Conservation (phyloP, 2,797 vertebrate genomes). For the Sphenodon punctatus region DNA sequence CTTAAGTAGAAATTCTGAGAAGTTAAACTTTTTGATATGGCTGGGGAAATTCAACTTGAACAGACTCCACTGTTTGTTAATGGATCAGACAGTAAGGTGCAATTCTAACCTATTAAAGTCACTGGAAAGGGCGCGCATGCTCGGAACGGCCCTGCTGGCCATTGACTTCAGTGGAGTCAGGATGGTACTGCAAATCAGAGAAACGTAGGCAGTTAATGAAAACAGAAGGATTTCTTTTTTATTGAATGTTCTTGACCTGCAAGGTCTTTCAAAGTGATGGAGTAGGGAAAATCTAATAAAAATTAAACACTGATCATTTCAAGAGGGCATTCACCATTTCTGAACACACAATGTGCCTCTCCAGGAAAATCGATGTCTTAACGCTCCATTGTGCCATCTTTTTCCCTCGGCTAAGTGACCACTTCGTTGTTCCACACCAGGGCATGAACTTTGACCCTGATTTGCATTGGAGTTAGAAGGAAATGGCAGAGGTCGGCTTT, state of each 20-base stretch:
- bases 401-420: constrained; percentile 1
- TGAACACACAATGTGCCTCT: constrained; percentile 45
- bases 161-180: neutral
- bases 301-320: constrained; percentile 46
- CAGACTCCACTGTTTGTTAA: too few species aligned
- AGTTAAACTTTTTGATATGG: too few species aligned
- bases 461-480: neutral
- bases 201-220: constrained; percentile 23
- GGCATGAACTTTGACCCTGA: constrained; percentile 17
- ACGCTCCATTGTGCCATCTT: constrained; percentile 41
- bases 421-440: neutral
- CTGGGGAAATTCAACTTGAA: too few species aligned
- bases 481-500: neutral
- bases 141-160: too few species aligned
- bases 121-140: too few species aligned
- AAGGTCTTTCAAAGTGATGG: neutral
- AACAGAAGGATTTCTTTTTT: constrained; percentile 27
- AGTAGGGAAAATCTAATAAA: constrained; percentile 41
- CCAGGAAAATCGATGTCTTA: constrained; percentile 47
- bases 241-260: neutral
- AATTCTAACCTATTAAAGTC: neutral
- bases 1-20: too few species aligned
- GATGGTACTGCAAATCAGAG: constrained; percentile 31
- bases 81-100: neutral
- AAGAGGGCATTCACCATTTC: constrained; percentile 47